These are phyloP conservation scores for Prenolepis imparis DNA, from an alignment of 2,888 invertebrate species.

Conservation along the genomic window DNA sequence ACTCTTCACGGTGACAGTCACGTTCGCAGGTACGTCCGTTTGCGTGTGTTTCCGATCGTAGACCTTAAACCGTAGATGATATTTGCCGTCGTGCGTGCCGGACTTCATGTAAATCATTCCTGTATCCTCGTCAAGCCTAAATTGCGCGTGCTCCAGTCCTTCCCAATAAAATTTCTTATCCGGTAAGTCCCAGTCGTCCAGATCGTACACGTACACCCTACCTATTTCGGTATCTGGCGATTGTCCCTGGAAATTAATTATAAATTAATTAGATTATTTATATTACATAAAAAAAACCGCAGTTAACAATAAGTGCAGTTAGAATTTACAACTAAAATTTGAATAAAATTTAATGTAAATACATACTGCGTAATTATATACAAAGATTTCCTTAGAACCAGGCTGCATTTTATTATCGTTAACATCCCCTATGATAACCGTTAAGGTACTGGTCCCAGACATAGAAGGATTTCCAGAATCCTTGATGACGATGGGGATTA, in stretches of 20 bases:
- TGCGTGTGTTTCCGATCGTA: conserved; percentile 98
- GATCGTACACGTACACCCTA: conserved; percentile 98
- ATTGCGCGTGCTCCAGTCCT: conserved; percentile 93
- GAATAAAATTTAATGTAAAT: not conserved
- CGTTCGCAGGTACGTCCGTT: conserved; percentile 98
- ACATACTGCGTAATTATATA: conserved; percentile 95
- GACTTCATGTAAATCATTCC: conserved; percentile 98
- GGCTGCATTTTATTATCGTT: conserved; percentile 99
- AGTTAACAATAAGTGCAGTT: not conserved
- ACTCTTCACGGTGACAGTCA: conserved; percentile 96
- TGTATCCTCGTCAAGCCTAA: conserved; percentile 95
- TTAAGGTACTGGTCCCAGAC: conserved; percentile 98
- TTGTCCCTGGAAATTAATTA: conserved; percentile 89
- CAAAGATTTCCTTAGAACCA: conserved; percentile 98
- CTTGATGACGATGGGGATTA: conserved; percentile 98
- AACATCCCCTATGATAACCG: conserved; percentile 98
- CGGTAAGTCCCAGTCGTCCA: conserved; percentile 99
- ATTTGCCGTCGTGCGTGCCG: conserved; percentile 95
- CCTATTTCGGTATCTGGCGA: conserved; percentile 97
- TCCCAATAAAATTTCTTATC: conserved; percentile 99
- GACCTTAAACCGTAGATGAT: conserved; percentile 94
- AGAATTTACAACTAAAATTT: not conserved
- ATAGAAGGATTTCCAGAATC: conserved; percentile 98
- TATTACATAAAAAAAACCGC: not conserved
- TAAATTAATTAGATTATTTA: not conserved